Evolutionary conservation across 2,888 invertebrate genomes (phyloP).

Genomic region (Apamea monoglypha): DNA sequence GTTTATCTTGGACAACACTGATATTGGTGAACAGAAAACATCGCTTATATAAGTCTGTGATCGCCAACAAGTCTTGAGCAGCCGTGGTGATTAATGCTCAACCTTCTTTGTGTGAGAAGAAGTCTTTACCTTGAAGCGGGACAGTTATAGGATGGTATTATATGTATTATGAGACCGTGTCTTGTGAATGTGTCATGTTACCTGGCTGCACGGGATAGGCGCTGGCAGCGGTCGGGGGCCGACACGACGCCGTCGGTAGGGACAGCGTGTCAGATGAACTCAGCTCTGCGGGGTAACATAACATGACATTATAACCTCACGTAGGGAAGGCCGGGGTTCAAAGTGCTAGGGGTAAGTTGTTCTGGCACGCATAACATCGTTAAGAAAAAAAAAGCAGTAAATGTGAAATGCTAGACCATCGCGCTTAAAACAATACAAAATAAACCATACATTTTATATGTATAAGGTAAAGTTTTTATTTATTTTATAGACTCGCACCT

Average conservation of each 20-base stretch:
- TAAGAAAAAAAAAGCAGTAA: not conserved
- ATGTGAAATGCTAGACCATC: not conserved
- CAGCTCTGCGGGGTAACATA: constrained; percentile 71
- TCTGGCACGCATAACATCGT: not conserved
- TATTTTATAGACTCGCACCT: not conserved
- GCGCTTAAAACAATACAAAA: not conserved
- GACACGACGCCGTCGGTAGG: constrained; percentile 68
- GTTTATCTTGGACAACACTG: not conserved
- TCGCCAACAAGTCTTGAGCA: not conserved
- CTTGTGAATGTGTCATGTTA: constrained; percentile 46
- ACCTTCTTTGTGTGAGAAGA: not conserved
- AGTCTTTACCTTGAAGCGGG: not conserved
- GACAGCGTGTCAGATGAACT: constrained; percentile 69
- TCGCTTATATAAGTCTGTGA: not conserved
- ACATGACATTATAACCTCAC: not conserved
- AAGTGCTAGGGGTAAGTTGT: not conserved
- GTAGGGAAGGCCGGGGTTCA: not conserved
- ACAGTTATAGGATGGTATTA: not conserved
- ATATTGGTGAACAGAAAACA: not conserved
- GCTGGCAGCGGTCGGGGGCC: constrained; percentile 69
- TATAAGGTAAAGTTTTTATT: not conserved
- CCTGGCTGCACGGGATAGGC: constrained; percentile 85
- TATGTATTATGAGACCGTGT: too few relatives aligned
- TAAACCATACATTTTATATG: not conserved
- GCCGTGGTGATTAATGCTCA: not conserved